phyloP scores from a whole-genome alignment of 2,113 vertebrate genomes.

The Argyrosomus japonicus region DNA sequence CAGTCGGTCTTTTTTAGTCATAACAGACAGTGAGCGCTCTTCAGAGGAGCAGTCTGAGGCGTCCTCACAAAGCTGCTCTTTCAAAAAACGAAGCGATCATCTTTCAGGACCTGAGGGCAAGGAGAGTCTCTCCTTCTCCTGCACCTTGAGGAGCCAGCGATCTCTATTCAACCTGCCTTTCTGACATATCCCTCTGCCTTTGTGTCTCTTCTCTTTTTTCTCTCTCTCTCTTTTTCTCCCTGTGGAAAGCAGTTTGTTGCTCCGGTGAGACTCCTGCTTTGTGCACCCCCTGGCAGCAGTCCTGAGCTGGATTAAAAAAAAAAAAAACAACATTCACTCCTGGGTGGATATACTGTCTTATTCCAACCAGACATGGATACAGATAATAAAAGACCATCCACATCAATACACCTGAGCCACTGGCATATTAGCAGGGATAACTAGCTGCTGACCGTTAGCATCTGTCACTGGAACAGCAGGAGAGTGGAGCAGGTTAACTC shows the following conservation, averaged over 20 bases:
- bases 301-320: constrained; percentile 2
- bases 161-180: constrained; percentile 50
- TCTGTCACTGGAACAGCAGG: constrained; percentile 79
- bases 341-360: constrained; percentile 5
- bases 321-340: neutral
- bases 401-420: constrained; percentile 63
- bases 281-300: constrained; percentile 23
- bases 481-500: constrained; percentile 80
- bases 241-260: constrained; percentile 35
- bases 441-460: constrained; percentile 75
- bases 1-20: constrained; percentile 71
- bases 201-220: constrained; percentile 44
- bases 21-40: constrained; percentile 75
- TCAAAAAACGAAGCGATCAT: constrained; percentile 68
- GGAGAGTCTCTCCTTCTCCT: constrained; percentile 65
- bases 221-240: constrained; percentile 6
- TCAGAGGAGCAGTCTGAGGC: constrained; percentile 65
- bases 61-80: constrained; percentile 76
- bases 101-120: constrained; percentile 79
- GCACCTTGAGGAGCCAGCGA: constrained; percentile 58
- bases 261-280: constrained; percentile 55
- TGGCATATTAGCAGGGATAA: constrained; percentile 55
- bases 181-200: constrained; percentile 43
- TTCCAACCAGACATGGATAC: neutral
- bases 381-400: constrained; percentile 37